Evolutionary conservation across 2,113 vertebrate species (phyloP).

Genomic region (Rhinopomastus cyanomelas): DNA sequence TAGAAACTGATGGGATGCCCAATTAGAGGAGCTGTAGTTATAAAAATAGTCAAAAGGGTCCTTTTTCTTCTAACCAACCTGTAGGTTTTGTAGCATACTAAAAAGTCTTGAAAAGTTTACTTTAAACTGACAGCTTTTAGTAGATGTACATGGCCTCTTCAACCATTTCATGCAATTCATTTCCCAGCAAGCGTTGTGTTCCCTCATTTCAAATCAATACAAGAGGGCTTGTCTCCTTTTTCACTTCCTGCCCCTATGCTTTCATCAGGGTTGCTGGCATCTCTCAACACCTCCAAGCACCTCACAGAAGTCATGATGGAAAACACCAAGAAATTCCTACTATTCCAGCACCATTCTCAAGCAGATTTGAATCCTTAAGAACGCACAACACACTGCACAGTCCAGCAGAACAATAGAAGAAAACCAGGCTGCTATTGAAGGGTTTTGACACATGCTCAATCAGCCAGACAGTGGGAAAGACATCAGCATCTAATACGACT

Average conservation of each 20-base stretch:
- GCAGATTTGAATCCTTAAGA: background rate
- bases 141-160: background rate
- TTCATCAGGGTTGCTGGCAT: background rate
- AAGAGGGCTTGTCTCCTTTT: background rate
- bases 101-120: background rate
- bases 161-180: background rate
- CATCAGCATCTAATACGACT: background rate
- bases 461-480: background rate
- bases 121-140: background rate
- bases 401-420: background rate
- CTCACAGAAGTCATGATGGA: accelerated
- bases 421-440: background rate
- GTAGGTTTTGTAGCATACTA: background rate
- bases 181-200: background rate
- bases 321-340: background rate
- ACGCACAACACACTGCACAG: accelerated
- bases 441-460: background rate
- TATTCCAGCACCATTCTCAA: background rate
- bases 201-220: background rate
- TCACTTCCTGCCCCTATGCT: accelerated
- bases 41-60: background rate
- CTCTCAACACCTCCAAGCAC: background rate
- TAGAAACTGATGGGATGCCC: background rate
- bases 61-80: background rate
- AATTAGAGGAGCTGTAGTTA: background rate